Evolutionary conservation across 2,888 invertebrate genomes (phyloP), one percentile per base, ranked within the genome.

Genomic region (Drosophila anomelani): DNA sequence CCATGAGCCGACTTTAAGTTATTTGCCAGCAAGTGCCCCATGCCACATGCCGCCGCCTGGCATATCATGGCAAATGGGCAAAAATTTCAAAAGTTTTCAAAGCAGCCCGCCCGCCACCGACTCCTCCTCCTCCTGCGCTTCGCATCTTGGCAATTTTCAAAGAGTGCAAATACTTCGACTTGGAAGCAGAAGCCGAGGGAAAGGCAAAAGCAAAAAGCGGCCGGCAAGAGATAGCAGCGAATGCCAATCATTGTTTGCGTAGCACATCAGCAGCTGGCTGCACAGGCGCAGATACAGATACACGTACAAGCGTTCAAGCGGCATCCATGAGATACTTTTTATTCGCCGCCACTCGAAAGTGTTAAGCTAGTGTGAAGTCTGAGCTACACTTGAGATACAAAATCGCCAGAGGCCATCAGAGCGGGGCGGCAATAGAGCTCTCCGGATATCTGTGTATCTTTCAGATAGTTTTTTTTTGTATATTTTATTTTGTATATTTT

Each of bases 201-300:
- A 36, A 51, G 57, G 53, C 54, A 61, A 32, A 49, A 66, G 69
- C 54, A 70, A 62, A 34, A 51, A 51, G 34, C 51, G 34, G 51
- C 51, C 34, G 20, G 51, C 51, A 41, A 75, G 67, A 75, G 81
- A 85, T 85, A 81, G 79, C 89, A 84, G 76, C 82, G 77, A 88
- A 88, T 84, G 84, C 84, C 84, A 88, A 85, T 85, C 85, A 89
- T 89, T 85, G 82, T 87, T 85, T 75, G 85, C 84, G 85, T 79
- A 88, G 87, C 85, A 76, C 87, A 88, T 84, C 84, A 88, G 89
- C 81, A 75, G 80, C 78, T 32, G 61, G 53, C 46, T 61, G 70
- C 72, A 60, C 71, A 56, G 63, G 73, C 59, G 53, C 55, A 75
- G 58, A 69, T 70, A 72, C 60, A 43, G 58, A 58, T 34, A 61